Base-by-base conservation (phyloP, 2,888 invertebrate species). In the Belgica antarctica region DNA sequence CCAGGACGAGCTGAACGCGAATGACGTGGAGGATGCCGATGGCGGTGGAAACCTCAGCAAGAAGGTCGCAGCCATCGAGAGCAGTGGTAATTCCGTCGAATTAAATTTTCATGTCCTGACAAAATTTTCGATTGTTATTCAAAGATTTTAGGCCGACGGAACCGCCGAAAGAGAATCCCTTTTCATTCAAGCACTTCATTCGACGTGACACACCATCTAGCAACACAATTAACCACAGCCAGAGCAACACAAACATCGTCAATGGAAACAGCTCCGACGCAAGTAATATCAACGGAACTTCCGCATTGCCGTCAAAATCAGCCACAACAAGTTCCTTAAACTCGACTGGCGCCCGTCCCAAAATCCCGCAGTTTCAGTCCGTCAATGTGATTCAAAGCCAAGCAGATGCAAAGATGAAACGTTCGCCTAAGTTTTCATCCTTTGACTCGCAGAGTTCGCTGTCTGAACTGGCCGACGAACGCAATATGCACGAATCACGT, bases 171-270 rank as follows among this genome's bases (percentile, higher is more conserved):
- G 72, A 73, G 1, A 89, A 89, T 79, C 87, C 90, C 1, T 90
- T 92, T 79, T 92, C 92, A 70, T 91, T 93, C 75, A 89, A 92
- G 77, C 92, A 92, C 77, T 93, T 93, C 77, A 79, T 92, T 74
- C 88, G 87, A 76, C 85, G 87, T 74, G 87, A 88, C 75, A 24
- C 73, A 73, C 3, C 72, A 2, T 7, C 25, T 12, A 28, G 57
- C 41, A 41, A 12, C 24, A 15, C 57, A n/a, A 25, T 36, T 12
- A 36, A 36, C 28, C 46, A 52, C 22, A 34, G 31, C 12, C 25
- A 36, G 34, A 66, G 71, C 71, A 15, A 19, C 65, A 19, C 68
- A 52, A 47, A 62, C 65, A 10, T 52, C 24, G 19, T 19, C 17
- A 62, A 62, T 62, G 28, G 52, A 4, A 52, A 62, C 5, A 57